Conservation (phyloP, 2,888 invertebrate genomes). For the Hemistola chrysoprasaria region DNA sequence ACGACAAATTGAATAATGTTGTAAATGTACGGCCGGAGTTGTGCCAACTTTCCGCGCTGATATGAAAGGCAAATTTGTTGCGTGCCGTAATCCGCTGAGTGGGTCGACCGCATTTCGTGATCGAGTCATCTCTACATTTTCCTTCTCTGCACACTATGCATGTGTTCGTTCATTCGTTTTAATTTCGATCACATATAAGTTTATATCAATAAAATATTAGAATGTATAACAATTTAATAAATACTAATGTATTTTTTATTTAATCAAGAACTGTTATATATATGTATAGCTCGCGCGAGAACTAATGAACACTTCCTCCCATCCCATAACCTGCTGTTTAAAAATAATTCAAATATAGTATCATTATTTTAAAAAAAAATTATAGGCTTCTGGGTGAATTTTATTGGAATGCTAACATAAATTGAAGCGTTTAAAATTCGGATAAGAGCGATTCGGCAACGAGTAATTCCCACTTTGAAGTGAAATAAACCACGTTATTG, state of each 20-base stretch:
- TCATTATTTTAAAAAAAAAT: no score
- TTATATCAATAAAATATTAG: no score
- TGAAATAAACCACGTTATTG: constrained; percentile 44
- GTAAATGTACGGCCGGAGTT: constrained; percentile 43
- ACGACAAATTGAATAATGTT: constrained; percentile 70
- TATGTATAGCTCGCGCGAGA: no score
- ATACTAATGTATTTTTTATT: no score
- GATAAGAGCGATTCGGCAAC: constrained; percentile 16
- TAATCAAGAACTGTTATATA: no score
- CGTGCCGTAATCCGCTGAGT: constrained; percentile 27
- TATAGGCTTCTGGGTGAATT: no score
- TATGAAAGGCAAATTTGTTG: constrained; percentile 32
- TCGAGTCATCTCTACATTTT: background rate
- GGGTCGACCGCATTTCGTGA: constrained; percentile 7
- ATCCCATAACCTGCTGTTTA: no score
- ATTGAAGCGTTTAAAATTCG: constrained; percentile 19
- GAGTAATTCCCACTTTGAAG: constrained; percentile 38
- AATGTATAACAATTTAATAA: no score
- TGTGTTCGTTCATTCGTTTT: no score
- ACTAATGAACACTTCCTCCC: no score
- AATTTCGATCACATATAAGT: no score
- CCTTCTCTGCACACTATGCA: constrained; percentile 1
- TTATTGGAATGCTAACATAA: constrained; percentile 12
- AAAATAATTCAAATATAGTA: no score
- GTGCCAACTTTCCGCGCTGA: constrained; percentile 27